These are phyloP conservation scores for Saccostrea glomerata DNA, from an alignment of 1,140 invertebrate species.

Conservation along the genomic window DNA sequence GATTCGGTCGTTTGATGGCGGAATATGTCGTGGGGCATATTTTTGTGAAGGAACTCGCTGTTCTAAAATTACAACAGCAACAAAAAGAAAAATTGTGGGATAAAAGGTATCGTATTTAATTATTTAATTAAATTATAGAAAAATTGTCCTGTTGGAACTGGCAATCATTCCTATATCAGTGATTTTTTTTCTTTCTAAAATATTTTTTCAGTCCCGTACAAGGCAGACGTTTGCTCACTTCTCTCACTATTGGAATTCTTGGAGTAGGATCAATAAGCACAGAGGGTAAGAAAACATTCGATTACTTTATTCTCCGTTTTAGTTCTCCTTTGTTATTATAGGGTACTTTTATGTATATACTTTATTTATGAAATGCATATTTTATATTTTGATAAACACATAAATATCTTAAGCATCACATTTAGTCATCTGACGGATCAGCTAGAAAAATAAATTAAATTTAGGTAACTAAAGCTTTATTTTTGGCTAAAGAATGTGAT, in stretches of 20 bases:
- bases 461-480: too few relatives aligned
- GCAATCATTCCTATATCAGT: neutral
- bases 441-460: too few relatives aligned
- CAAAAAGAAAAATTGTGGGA: constrained; percentile 78
- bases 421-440: too few relatives aligned
- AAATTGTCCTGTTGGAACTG: neutral
- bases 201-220: neutral
- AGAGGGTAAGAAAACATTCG: constrained; percentile 32
- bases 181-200: neutral
- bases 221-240: constrained; percentile 36
- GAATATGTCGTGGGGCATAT: constrained; percentile 83
- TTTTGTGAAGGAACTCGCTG: constrained; percentile 80
- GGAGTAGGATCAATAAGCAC: constrained; percentile 53
- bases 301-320: neutral
- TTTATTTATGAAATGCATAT: too few relatives aligned
- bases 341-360: too few relatives aligned
- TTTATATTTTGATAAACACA: too few relatives aligned
- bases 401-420: too few relatives aligned
- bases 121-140: too few relatives aligned
- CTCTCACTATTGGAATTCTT: constrained; percentile 43
- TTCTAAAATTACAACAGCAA: constrained; percentile 75
- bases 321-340: too few relatives aligned
- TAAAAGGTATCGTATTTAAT: neutral
- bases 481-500: too few relatives aligned
- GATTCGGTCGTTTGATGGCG: constrained; percentile 81